These are phyloP conservation scores for Xestia rhomboidea DNA, from an alignment of 2,888 invertebrate genomes.

Conservation along the genomic window DNA sequence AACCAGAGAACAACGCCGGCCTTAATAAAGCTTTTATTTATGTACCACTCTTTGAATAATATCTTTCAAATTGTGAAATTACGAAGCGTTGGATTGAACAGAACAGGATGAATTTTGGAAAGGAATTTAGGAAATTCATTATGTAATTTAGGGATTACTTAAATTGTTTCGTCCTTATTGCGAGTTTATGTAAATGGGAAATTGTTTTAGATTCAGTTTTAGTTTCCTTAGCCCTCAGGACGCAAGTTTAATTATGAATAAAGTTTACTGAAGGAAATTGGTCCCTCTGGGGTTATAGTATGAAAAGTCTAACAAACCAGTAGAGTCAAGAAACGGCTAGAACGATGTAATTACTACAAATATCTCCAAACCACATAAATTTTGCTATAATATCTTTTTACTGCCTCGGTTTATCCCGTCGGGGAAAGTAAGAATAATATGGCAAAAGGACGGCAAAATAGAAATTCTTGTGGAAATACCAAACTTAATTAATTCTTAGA, in stretches of 20 bases:
- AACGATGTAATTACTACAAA: slow-evolving; percentile 20
- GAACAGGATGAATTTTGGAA: neutral
- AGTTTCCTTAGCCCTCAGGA: slow-evolving; percentile 13
- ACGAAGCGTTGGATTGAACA: neutral
- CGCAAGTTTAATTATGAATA: slow-evolving; percentile 2
- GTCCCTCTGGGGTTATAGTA: slow-evolving; percentile 5
- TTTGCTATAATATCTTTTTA: slow-evolving; percentile 3
- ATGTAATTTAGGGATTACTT: slow-evolving; percentile 8
- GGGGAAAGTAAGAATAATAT: slow-evolving; percentile 16
- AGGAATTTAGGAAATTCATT: slow-evolving; percentile 6
- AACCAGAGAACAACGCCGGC: slow-evolving; percentile 33
- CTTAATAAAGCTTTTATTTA: slow-evolving; percentile 44
- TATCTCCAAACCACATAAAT: slow-evolving; percentile 7
- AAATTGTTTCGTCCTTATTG: slow-evolving; percentile 22
- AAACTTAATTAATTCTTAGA: slow-evolving; percentile 28
- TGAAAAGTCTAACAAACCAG: slow-evolving; percentile 11
- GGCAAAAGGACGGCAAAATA: slow-evolving; percentile 1
- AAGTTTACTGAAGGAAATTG: slow-evolving; percentile 9
- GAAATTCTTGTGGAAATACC: slow-evolving; percentile 15
- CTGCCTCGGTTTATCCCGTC: slow-evolving; percentile 6
- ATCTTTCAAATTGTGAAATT: slow-evolving; percentile 8
- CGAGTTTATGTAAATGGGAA: slow-evolving; percentile 17
- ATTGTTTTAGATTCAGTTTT: slow-evolving; percentile 9
- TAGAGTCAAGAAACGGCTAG: neutral
- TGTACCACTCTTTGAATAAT: slow-evolving; percentile 23